Percentiles rank a stretch among this genome's conserved stretches.
Conservation (phyloP, 2,113 vertebrate species). For the Tetrao urogallus region DNA sequence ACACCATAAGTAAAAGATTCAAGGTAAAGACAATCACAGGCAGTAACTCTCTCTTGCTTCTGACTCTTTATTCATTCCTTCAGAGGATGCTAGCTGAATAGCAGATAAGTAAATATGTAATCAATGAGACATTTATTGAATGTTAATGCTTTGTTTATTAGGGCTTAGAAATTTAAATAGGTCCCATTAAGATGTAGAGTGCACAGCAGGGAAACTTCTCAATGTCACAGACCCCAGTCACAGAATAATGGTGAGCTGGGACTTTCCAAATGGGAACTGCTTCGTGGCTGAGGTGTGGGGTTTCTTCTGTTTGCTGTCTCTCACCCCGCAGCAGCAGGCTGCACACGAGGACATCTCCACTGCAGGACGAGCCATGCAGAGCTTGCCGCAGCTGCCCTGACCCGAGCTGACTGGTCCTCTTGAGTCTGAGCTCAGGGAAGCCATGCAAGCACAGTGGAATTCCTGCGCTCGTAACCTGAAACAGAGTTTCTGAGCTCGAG, state of each 20-base stretch:
- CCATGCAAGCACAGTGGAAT: background rate
- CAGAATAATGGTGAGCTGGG: background rate
- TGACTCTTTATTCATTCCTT: slow-evolving; percentile 34
- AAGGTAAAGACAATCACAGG: background rate
- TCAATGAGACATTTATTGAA: slow-evolving; percentile 36
- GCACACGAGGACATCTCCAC: background rate
- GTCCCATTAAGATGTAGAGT: background rate
- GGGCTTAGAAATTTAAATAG: slow-evolving; percentile 19
- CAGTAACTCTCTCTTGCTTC: slow-evolving; percentile 27
- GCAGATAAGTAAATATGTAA: slow-evolving; percentile 30
- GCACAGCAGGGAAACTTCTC: background rate
- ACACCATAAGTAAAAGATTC: no score
- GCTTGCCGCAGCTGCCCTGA: background rate
- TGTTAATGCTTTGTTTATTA: background rate
- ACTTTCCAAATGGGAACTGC: background rate
- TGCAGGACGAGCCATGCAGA: fast-evolving
- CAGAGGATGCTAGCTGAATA: slow-evolving; percentile 47
- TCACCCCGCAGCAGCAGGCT: fast-evolving
- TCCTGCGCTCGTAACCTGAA: background rate
- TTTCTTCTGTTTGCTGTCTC: background rate
- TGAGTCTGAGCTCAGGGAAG: background rate
- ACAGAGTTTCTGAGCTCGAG: background rate
- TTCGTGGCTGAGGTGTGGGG: background rate
- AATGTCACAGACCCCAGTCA: background rate
- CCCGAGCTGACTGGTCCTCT: background rate